A percentile compares a stretch with the other conserved stretches of the same genome.
Conservation (phyloP, 2,113 vertebrate species). For the Leiothrix lutea region DNA sequence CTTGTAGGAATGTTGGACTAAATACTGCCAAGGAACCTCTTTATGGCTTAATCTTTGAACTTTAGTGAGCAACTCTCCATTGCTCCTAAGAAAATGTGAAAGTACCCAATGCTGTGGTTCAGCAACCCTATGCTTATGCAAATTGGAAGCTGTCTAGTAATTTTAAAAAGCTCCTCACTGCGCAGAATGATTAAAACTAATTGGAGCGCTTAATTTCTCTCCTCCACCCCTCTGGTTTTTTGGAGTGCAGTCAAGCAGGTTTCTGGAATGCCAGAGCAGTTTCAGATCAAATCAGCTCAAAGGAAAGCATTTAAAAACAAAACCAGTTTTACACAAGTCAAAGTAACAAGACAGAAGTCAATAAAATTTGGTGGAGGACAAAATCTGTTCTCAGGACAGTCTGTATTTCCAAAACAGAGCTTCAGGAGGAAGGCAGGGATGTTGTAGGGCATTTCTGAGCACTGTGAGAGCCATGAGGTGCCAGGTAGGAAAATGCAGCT, state of each 20-base stretch:
- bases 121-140: conserved; percentile 32
- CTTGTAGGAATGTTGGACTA: not conserved
- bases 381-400: not conserved
- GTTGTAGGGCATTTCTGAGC: not conserved
- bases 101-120: conserved; percentile 3
- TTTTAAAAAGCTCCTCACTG: conserved; percentile 48
- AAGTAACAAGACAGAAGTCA: not conserved
- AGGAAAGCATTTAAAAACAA: conserved; percentile 10
- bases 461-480: not conserved
- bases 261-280: conserved; percentile 41
- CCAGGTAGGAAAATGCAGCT: not conserved
- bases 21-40: not conserved
- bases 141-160: conserved; percentile 52
- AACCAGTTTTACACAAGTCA: not conserved
- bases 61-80: not conserved
- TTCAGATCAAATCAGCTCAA: conserved; percentile 43
- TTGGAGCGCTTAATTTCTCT: conserved; percentile 66
- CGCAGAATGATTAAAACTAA: conserved; percentile 60
- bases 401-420: not conserved
- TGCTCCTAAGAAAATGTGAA: conserved; percentile 12
- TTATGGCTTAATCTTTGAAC: conserved; percentile 50
- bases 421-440: not conserved
- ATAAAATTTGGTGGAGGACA: not conserved
- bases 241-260: conserved; percentile 53
- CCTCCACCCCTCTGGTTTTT: conserved; percentile 36